Conservation (phyloP, 2,113 vertebrate genomes). For the Pseudorhombus dupliciocellatus region DNA sequence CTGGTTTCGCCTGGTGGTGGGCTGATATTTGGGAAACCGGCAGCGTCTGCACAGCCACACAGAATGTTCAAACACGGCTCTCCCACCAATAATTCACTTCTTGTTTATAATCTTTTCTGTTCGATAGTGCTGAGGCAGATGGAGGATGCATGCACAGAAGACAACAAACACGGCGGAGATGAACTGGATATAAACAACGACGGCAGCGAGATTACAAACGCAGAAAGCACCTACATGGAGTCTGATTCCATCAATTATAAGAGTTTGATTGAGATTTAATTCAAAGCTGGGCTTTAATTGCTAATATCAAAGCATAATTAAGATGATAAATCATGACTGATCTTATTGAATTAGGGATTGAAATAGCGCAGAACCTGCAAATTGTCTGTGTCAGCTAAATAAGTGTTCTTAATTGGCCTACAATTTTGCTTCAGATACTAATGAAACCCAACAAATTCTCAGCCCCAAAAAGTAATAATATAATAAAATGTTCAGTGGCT, state of each 20-base stretch:
- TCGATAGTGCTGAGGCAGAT: conserved; percentile 65
- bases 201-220: conserved; percentile 57
- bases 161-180: conserved; percentile 61
- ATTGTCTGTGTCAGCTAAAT: conserved; percentile 83
- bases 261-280: conserved; percentile 84
- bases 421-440: conserved; percentile 72
- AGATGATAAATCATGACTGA: conserved; percentile 85
- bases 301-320: conserved; percentile 86
- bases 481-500: no score
- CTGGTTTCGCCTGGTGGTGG: conserved; percentile 51
- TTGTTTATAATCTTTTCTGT: conserved; percentile 60
- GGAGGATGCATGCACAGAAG: conserved; percentile 73
- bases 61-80: conserved; percentile 60
- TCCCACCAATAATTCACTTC: conserved; percentile 63
- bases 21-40: conserved; percentile 60
- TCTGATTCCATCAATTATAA: conserved; percentile 83
- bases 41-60: conserved; percentile 49
- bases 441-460: conserved; percentile 57
- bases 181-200: conserved; percentile 65
- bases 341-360: conserved; percentile 85
- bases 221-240: conserved; percentile 72
- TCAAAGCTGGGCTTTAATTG: conserved; percentile 84
- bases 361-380: conserved; percentile 80
- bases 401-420: conserved; percentile 76
- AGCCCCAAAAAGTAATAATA: conserved; percentile 20